Conservation (phyloP, 1,140 invertebrate species). For the Zaprionus taronus region DNA sequence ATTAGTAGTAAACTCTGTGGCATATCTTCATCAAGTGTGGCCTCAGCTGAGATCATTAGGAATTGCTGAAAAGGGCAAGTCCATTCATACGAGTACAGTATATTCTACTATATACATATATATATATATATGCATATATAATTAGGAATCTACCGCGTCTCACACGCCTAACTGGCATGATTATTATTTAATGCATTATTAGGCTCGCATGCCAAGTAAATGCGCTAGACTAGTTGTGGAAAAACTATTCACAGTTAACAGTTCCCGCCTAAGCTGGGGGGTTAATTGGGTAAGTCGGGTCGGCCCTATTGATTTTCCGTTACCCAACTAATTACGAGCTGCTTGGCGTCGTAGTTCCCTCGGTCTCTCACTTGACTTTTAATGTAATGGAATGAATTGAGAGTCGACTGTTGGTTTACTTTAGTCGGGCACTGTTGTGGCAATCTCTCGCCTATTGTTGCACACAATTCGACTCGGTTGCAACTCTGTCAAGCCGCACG, state of each 20-base stretch:
- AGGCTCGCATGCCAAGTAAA: not conserved
- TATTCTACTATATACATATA: not conserved
- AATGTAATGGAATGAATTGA: conserved; percentile 20
- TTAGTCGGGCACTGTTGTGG: conserved; percentile 28
- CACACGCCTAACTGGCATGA: conserved; percentile 2
- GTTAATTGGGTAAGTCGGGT: not conserved
- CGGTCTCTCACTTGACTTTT: conserved; percentile 12
- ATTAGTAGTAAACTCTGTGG: conserved; percentile 53
- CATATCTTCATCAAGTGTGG: conserved; percentile 6
- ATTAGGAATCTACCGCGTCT: not conserved
- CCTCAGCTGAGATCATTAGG: conserved; percentile 8
- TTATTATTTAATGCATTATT: conserved; percentile 14
- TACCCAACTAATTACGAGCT: conserved; percentile 2
- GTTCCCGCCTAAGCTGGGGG: not conserved
- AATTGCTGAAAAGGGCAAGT: conserved; percentile 1
- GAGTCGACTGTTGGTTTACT: conserved; percentile 17
- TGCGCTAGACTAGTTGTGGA: not conserved
- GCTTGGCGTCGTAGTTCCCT: not conserved
- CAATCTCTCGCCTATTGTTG: conserved; percentile 47
- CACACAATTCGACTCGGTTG: conserved; percentile 42
- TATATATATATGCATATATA: not conserved
- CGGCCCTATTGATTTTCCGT: conserved; percentile 20
- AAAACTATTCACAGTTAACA: conserved; percentile 14
- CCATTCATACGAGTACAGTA: not conserved
- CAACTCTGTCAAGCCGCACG: conserved; percentile 48